A percentile compares a stretch with the other conserved stretches of the same genome.
Conservation (phyloP, 1,140 invertebrate genomes). For the Ostrea denselamellosa region DNA sequence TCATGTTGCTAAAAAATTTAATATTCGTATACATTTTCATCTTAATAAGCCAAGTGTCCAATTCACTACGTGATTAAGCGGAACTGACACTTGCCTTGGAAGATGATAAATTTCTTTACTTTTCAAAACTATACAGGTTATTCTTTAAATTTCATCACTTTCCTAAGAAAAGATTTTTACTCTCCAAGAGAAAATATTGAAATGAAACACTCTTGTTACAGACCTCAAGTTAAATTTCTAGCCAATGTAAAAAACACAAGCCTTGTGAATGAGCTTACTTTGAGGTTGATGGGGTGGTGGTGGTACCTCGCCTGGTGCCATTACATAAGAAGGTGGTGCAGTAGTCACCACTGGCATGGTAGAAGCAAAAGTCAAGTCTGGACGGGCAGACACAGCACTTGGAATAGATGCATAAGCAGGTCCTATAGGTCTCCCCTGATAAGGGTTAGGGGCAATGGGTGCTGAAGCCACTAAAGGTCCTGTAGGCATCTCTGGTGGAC, state of each 20-base stretch:
- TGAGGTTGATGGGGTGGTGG: slow-evolving; percentile 49
- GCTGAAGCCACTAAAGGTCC: slow-evolving; percentile 52
- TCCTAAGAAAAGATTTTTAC: neutral
- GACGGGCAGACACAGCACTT: slow-evolving; percentile 54
- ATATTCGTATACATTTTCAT: too few relatives aligned
- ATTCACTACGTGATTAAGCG: too few relatives aligned
- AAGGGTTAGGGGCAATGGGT: slow-evolving; percentile 55
- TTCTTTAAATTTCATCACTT: neutral
- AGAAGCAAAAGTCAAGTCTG: slow-evolving; percentile 55
- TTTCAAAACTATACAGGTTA: neutral
- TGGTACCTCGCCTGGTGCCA: slow-evolving; percentile 64
- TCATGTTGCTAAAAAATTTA: too few relatives aligned
- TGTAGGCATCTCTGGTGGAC: slow-evolving; percentile 46
- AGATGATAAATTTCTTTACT: too few relatives aligned
- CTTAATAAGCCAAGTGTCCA: too few relatives aligned
- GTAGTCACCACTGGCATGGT: slow-evolving; percentile 64
- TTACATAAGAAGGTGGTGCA: slow-evolving; percentile 64
- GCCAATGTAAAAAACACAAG: slow-evolving; percentile 3
- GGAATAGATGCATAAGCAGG: slow-evolving; percentile 53
- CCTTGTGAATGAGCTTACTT: slow-evolving; percentile 20
- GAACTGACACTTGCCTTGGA: too few relatives aligned
- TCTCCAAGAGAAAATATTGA: neutral
- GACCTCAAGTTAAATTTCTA: neutral
- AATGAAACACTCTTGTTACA: neutral
- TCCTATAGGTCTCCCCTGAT: slow-evolving; percentile 60